Evolutionary conservation across 2,113 vertebrate genomes (phyloP).

Genomic region (Tauraco erythrolophus): DNA sequence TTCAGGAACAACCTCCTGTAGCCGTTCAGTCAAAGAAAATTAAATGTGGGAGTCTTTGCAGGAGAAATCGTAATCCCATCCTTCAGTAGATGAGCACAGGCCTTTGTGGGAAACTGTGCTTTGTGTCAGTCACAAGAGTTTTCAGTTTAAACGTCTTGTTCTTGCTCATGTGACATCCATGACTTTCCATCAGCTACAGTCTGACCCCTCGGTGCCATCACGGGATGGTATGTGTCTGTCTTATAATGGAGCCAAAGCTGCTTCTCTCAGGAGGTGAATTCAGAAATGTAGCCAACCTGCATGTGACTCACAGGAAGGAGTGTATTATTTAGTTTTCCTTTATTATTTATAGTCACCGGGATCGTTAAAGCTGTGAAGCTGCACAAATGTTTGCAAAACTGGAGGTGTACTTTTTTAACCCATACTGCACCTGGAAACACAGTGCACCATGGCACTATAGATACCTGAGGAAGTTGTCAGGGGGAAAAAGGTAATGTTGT

Average conservation of each 20-base stretch:
- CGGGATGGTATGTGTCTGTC: background rate
- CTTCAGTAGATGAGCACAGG: background rate
- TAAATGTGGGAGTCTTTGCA: background rate
- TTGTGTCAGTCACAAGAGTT: background rate
- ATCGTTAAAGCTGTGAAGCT: background rate
- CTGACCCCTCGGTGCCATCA: background rate
- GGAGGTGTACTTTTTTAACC: background rate
- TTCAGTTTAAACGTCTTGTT: background rate
- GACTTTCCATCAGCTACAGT: background rate
- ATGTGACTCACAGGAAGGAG: background rate
- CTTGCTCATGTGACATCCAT: background rate
- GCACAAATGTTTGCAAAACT: background rate
- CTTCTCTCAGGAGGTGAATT: background rate
- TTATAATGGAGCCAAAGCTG: background rate
- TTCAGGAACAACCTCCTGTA: background rate
- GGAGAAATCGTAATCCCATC: background rate
- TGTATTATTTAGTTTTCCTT: slow-evolving; percentile 11
- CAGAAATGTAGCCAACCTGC: background rate
- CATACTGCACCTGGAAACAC: background rate
- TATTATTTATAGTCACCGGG: background rate
- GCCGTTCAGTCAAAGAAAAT: background rate
- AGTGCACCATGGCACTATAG: background rate
- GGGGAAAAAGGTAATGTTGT: background rate
- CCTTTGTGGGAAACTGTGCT: background rate
- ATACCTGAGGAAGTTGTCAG: background rate